phyloP scores from a whole-genome alignment of 2,113 vertebrate genomes.

The Sula dactylatra region DNA sequence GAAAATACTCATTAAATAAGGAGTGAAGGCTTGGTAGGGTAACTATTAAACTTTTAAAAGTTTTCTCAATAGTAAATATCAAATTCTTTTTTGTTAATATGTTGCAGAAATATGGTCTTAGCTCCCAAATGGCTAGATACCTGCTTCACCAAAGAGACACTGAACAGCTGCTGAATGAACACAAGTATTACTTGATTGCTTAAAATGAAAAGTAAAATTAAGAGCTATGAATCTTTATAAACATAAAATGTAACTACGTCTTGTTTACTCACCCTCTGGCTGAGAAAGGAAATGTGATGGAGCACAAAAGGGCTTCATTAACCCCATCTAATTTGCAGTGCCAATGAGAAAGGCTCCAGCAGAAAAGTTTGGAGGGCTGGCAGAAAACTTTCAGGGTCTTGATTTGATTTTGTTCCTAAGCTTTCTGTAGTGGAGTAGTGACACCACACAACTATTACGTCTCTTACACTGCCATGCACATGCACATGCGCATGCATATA shows the following conservation, averaged over 20 bases:
- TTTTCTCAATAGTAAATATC: background rate
- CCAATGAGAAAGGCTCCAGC: background rate
- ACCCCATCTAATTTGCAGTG: background rate
- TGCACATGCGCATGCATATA: accelerated
- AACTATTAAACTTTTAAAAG: background rate
- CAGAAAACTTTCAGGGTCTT: background rate
- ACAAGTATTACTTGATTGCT: background rate
- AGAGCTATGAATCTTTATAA: background rate
- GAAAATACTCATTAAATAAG: background rate
- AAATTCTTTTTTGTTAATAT: background rate
- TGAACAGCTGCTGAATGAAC: slow-evolving; percentile 29
- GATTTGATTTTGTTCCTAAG: background rate
- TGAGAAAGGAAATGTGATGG: background rate
- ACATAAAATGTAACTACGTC: background rate
- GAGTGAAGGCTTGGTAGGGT: background rate
- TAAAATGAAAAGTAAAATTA: slow-evolving; percentile 15
- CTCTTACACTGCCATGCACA: background rate
- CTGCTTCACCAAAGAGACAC: background rate
- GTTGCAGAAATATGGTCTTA: background rate
- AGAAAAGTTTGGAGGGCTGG: background rate
- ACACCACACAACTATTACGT: background rate
- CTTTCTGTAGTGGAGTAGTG: background rate
- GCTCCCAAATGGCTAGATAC: background rate
- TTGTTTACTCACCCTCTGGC: background rate
- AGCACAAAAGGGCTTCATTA: background rate